These are phyloP conservation scores for Stichodactyla helianthus DNA, from an alignment of 64 coral and sea anemone genomes.

Conservation along the genomic window DNA sequence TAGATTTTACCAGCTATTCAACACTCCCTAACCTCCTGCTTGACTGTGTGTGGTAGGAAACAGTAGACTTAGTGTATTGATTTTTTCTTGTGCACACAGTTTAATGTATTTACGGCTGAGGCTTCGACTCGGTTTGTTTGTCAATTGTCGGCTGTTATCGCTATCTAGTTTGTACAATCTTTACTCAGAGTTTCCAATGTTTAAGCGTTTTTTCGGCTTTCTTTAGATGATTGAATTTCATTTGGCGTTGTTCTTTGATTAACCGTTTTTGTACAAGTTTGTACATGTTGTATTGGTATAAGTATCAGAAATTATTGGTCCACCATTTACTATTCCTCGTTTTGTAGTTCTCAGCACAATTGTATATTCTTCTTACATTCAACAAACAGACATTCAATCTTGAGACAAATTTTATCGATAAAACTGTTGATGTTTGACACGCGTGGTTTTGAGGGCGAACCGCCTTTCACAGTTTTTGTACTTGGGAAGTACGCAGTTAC, in stretches of 20 bases:
- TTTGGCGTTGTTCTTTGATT: neutral
- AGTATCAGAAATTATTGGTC: too few relatives aligned
- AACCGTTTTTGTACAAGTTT: neutral
- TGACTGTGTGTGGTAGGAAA: slow-evolving; percentile 6
- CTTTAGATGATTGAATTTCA: neutral
- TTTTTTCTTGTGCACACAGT: neutral
- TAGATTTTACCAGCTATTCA: neutral
- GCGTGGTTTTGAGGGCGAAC: neutral
- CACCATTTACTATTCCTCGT: neutral
- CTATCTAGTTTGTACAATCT: slow-evolving; percentile 8
- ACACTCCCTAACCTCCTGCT: neutral
- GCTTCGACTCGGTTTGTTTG: neutral
- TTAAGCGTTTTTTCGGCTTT: neutral
- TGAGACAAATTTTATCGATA: neutral
- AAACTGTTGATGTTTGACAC: neutral
- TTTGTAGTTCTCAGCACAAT: neutral
- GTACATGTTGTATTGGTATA: neutral
- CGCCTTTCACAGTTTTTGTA: neutral
- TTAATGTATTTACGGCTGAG: slow-evolving; percentile 6
- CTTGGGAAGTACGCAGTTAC: neutral
- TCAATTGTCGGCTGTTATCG: slow-evolving; percentile 9
- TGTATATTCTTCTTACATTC: neutral
- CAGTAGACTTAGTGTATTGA: neutral
- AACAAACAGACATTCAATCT: neutral
- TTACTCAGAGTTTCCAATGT: neutral